Evolutionary conservation across 2,888 invertebrate species (phyloP).

Genomic region (Epinotia nisella): DNA sequence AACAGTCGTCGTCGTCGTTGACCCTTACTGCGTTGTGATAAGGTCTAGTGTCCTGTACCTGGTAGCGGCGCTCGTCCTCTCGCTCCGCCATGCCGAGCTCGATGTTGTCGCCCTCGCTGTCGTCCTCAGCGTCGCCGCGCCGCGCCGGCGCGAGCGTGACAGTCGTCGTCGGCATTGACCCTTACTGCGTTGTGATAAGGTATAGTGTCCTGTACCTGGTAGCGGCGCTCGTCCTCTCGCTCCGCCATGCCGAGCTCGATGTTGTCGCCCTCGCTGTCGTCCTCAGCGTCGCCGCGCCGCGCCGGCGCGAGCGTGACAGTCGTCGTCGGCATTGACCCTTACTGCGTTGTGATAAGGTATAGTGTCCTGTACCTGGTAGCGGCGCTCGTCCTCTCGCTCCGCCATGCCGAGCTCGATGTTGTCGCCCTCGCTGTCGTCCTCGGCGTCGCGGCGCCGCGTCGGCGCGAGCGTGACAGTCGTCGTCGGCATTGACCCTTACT

Average conservation of each 20-base stretch:
- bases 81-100: conserved; percentile 74
- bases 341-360: not conserved
- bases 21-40: too few relatives aligned
- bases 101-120: conserved; percentile 57
- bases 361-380: conserved; percentile 65
- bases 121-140: conserved; percentile 50
- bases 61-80: conserved; percentile 71
- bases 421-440: conserved; percentile 67
- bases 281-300: too few relatives aligned
- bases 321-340: too few relatives aligned
- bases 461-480: conserved; percentile 54
- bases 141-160: conserved; percentile 34
- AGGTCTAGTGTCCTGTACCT: conserved; percentile 55
- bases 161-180: too few relatives aligned
- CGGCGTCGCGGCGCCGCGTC: conserved; percentile 46
- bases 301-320: too few relatives aligned
- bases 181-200: too few relatives aligned
- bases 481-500: conserved; percentile 48
- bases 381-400: conserved; percentile 71
- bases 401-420: conserved; percentile 74
- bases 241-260: conserved; percentile 74
- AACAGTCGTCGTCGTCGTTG: too few relatives aligned
- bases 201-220: conserved; percentile 61
- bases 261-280: conserved; percentile 40
- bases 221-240: conserved; percentile 70